Conservation (phyloP, 1,140 invertebrate genomes). For the Diploscapter pachys region DNA sequence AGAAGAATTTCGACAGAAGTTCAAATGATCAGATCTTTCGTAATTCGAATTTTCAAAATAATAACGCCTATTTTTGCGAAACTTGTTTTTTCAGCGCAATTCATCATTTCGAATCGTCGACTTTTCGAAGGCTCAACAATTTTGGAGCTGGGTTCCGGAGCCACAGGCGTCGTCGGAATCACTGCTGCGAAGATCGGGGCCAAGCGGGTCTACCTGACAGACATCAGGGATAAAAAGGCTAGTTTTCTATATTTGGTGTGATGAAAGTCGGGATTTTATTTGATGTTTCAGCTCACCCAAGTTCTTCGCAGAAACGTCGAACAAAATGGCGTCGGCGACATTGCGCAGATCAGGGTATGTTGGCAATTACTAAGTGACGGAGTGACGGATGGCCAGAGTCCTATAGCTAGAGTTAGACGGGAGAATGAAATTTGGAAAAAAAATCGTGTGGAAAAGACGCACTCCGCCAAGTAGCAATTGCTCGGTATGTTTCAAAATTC, state of each 20-base stretch:
- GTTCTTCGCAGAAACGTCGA: constrained; percentile 11
- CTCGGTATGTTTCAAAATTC: not conserved
- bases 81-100: constrained; percentile 30
- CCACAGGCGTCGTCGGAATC: constrained; percentile 25
- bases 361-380: not conserved
- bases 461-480: too few relatives aligned
- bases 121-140: constrained; percentile 15
- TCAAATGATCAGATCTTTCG: too few relatives aligned
- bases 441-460: not conserved
- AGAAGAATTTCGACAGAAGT: too few relatives aligned
- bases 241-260: not conserved
- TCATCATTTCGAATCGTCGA: constrained; percentile 17
- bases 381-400: not conserved
- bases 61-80: not conserved
- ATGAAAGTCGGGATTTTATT: not conserved
- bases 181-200: constrained; percentile 27
- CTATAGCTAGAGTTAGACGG: not conserved
- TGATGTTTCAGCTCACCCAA: constrained; percentile 2
- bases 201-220: constrained; percentile 25
- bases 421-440: not conserved
- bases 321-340: not conserved
- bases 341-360: not conserved
- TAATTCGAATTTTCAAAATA: too few relatives aligned
- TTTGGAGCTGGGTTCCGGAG: constrained; percentile 39
- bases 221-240: constrained; percentile 1